These are phyloP conservation scores for Dorcus hopei DNA, from an alignment of 2,888 invertebrate genomes.

Conservation along the genomic window DNA sequence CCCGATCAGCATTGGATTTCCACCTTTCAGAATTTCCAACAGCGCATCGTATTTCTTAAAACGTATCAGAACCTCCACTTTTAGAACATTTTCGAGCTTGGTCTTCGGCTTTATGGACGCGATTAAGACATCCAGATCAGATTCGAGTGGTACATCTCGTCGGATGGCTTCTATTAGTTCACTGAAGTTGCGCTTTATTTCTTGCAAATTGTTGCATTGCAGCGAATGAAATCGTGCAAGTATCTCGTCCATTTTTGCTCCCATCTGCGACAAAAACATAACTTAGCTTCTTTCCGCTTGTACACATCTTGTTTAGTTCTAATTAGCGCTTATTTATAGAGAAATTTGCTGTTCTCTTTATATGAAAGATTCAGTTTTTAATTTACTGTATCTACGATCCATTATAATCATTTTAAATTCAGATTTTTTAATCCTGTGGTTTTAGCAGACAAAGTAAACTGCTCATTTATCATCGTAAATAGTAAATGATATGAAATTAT, in stretches of 20 bases:
- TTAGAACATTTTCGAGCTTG: constrained; percentile 17
- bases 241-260: not conserved
- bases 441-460: too few species aligned
- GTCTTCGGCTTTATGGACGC: constrained; percentile 9
- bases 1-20: constrained; percentile 12
- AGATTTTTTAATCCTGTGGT: too few species aligned
- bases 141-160: not conserved
- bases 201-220: not conserved
- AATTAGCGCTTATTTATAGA: too few species aligned
- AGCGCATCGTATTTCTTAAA: constrained; percentile 13
- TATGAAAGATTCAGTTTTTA: too few species aligned
- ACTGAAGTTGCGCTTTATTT: not conserved
- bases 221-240: not conserved
- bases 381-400: too few species aligned
- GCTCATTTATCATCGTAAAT: too few species aligned
- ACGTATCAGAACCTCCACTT: constrained; percentile 13
- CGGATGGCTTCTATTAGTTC: not conserved
- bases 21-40: constrained; percentile 14
- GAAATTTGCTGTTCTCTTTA: too few species aligned
- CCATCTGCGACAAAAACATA: not conserved
- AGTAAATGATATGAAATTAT: too few species aligned
- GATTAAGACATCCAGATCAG: constrained; percentile 8
- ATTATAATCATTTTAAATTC: too few species aligned
- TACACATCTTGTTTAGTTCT: too few species aligned
- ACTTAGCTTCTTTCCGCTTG: too few species aligned